Percentiles rank a stretch among this genome's conserved stretches.
phyloP scores from a whole-genome alignment of 2,113 vertebrate genomes.

The Nicator chloris region DNA sequence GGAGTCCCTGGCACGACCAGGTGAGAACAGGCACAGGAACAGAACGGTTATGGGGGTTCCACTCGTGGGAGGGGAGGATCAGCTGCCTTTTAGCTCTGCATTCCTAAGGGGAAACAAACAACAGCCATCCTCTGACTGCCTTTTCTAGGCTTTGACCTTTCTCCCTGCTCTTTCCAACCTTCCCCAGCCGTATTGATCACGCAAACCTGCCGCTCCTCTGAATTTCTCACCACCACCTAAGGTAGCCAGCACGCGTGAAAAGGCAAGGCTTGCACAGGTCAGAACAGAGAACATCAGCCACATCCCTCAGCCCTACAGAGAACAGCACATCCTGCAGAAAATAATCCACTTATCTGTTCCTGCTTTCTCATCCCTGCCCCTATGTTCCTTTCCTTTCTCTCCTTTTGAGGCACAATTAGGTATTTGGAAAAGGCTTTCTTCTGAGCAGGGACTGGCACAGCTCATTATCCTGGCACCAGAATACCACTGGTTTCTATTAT shows the following conservation, averaged over 20 bases:
- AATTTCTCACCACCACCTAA: not conserved
- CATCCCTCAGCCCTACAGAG: not conserved
- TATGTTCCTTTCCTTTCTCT: not conserved
- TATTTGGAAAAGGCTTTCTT: not conserved
- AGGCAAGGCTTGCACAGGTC: not conserved
- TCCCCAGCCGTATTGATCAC: no score
- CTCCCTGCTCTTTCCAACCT: not conserved
- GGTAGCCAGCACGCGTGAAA: not conserved
- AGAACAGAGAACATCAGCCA: not conserved
- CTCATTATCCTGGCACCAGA: not conserved
- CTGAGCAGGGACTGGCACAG: not conserved
- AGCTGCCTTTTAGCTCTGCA: not conserved
- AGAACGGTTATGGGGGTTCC: not conserved
- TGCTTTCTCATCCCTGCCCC: not conserved
- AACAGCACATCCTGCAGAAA: not conserved
- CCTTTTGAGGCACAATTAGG: not conserved
- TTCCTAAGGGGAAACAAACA: not conserved
- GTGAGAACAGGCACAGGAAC: not conserved
- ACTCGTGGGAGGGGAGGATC: not conserved
- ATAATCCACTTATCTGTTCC: not conserved
- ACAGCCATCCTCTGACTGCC: not conserved
- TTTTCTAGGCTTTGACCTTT: not conserved
- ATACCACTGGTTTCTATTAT: not conserved
- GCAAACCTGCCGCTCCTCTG: not conserved
- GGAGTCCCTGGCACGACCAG: not conserved